Conservation (phyloP, 1,140 invertebrate genomes). For the Drosophila azteca region DNA sequence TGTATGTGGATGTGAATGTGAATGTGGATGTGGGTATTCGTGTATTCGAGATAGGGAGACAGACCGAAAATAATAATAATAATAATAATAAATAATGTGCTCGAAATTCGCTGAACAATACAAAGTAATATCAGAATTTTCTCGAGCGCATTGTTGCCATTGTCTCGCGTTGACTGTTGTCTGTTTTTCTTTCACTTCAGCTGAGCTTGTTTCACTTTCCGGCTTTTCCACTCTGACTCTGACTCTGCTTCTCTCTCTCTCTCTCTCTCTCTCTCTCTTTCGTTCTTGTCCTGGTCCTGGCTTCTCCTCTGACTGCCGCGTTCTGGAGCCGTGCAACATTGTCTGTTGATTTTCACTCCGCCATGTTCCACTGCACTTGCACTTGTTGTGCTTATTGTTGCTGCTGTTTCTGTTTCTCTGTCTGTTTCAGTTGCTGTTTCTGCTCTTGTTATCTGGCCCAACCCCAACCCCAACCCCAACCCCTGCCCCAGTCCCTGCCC, state of each 20-base stretch:
- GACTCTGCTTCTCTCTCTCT: no score
- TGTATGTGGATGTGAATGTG: conserved; percentile 3
- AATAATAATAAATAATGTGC: conserved; percentile 57
- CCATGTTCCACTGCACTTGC: conserved; percentile 59
- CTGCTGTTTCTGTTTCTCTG: conserved; percentile 13
- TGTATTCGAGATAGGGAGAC: not conserved
- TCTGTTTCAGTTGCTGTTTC: conserved; percentile 11
- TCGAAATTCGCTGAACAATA: conserved; percentile 45
- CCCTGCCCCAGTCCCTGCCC: conserved; percentile 5
- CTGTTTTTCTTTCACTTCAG: conserved; percentile 78
- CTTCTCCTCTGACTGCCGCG: conserved; percentile 19
- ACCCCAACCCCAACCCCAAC: no score
- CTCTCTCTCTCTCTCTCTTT: no score
- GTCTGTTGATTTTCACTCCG: conserved; percentile 75
- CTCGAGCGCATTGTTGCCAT: conserved; percentile 74
- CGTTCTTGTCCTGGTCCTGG: conserved; percentile 24
- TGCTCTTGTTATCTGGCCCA: conserved; percentile 44
- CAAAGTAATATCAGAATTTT: conserved; percentile 69
- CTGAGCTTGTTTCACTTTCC: conserved; percentile 74
- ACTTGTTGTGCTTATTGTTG: conserved; percentile 36
- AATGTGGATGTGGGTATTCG: not conserved
- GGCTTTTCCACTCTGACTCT: conserved; percentile 41
- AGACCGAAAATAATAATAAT: conserved; percentile 17
- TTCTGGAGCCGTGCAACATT: conserved; percentile 55
- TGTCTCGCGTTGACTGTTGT: conserved; percentile 70